A percentile compares a stretch with the other conserved stretches of the same genome.
These are phyloP conservation scores for Luperina testacea DNA, from an alignment of 2,888 invertebrate species.

Conservation along the genomic window DNA sequence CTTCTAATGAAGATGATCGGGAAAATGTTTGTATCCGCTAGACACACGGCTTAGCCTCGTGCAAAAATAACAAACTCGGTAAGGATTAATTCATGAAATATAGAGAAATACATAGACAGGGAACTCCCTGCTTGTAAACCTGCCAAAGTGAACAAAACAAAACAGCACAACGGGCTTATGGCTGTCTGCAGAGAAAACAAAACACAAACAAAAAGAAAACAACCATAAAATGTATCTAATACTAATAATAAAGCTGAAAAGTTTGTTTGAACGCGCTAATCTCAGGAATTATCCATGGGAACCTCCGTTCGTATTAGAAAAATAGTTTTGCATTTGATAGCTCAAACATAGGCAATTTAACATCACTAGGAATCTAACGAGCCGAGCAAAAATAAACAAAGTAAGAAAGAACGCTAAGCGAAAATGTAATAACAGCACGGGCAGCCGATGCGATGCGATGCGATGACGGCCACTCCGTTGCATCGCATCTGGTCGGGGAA, in stretches of 20 bases:
- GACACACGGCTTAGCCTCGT: not conserved
- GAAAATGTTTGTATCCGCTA: not conserved
- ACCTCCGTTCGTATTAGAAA: too few species aligned
- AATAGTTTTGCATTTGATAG: too few species aligned
- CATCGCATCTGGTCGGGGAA: too few species aligned
- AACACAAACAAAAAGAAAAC: not conserved
- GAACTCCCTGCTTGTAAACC: not conserved
- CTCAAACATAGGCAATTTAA: too few species aligned
- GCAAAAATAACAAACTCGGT: not conserved
- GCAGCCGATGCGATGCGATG: not conserved
- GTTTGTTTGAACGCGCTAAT: too few species aligned
- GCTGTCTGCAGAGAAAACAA: not conserved
- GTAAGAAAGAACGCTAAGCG: not conserved
- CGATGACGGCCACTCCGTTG: too few species aligned
- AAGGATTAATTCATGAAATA: not conserved
- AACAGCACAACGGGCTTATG: not conserved
- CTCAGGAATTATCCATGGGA: too few species aligned
- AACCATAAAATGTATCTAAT: not conserved
- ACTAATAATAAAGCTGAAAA: too few species aligned
- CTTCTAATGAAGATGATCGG: not conserved
- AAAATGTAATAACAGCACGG: not conserved
- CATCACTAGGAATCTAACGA: too few species aligned
- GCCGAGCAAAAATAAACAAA: not conserved
- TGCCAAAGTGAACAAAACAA: constrained; percentile 10
- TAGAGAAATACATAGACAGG: not conserved